Evolutionary conservation across 2,797 vertebrate genomes (phyloP).

Genomic region (Tadarida brasiliensis): DNA sequence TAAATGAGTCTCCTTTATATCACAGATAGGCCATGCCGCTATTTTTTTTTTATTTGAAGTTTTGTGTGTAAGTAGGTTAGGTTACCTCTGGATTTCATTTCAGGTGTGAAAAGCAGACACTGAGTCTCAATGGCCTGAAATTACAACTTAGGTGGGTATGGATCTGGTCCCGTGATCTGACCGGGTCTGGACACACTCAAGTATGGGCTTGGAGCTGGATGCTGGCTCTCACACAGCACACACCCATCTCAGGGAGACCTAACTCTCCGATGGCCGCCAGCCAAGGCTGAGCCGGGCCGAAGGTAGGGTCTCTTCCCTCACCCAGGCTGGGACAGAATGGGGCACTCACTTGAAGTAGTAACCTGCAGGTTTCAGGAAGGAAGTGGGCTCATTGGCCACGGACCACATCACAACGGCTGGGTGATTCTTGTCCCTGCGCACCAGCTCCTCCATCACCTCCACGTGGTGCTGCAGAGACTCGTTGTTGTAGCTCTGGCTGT

Average conservation of each 20-base stretch:
- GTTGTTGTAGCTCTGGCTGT: constrained; percentile 93
- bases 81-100: not conserved
- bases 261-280: not conserved
- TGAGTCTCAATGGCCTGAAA: not conserved
- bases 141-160: not conserved
- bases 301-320: not conserved
- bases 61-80: not conserved
- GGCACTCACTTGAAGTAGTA: constrained; percentile 96
- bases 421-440: constrained; percentile 97
- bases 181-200: rapidly evolving
- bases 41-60: not conserved
- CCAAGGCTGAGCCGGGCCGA: not conserved
- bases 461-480: constrained; percentile 94
- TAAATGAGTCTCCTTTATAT: not conserved
- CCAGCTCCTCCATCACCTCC: constrained; percentile 95
- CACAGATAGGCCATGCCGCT: not conserved
- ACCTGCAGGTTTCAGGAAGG: constrained; percentile 91
- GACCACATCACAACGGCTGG: constrained; percentile 99
- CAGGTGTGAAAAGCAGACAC: not conserved
- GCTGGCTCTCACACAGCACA: not conserved
- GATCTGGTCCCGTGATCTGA: no score
- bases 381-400: constrained; percentile 95
- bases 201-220: not conserved
- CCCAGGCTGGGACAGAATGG: not conserved
- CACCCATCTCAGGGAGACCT: not conserved